Base-by-base conservation (phyloP, 2,888 invertebrate species). In the Drosophila picticornis region DNA sequence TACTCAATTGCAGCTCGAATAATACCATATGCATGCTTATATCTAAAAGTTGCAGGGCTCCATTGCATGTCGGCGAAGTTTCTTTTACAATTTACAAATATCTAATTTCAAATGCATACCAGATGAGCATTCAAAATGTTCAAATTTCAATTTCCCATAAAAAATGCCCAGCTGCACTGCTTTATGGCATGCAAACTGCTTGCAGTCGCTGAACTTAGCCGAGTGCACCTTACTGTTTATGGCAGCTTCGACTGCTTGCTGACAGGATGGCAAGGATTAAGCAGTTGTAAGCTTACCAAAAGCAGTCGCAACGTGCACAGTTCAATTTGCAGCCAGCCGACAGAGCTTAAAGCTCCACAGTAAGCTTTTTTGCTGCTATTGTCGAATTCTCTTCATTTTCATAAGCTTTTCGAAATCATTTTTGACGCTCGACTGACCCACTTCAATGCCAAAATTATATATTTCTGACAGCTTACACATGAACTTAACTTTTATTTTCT, bases 401-500 rank as follows among this genome's bases (percentile, higher is more conserved):
- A 5, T 6, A 27, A 43, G 52, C 56, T 52, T 48, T 62, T 53
- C 13, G 50, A 40, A 43, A 34, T 31, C 48, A 62, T 56, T 62
- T 62, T 50, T 62, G n/a, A 51, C 63, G 52, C 75, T 68, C 60
- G 76, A 69, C 64, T 75, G 75, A 76, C 80, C 80, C 80, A 80
- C 70, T 80, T 80, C 58, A 61, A 60, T 40, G 51, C 10, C 36
- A 22, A 16, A 76, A 79, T 63, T 52, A 53, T 50, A 57, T 38
- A 51, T 50, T 59, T 48, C 19, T 38, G 69, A 40, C 52, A 75
- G 56, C 62, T 80, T 68, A 43, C 25, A 27, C 13, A 58, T 50
- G 36, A 46, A 25, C 5, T n/a, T 34, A 58, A 61, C 27, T 43
- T 60, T 9, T 7, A 9, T 67, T 32, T 34, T 34, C 0, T n/a